Conservation (phyloP, 2,888 invertebrate genomes). For the Acronicta leporina region DNA sequence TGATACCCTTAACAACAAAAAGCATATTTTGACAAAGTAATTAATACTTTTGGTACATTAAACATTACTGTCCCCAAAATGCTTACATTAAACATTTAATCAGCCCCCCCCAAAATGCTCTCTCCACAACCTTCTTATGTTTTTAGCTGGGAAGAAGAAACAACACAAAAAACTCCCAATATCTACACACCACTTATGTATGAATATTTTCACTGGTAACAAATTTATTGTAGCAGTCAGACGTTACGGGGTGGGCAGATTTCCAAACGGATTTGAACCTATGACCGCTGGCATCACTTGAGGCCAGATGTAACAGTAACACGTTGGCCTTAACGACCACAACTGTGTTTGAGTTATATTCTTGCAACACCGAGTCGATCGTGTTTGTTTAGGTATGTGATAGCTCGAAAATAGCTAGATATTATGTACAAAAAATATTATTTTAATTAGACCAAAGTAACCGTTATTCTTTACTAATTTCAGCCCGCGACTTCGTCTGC, state of each 20-base stretch:
- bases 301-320: constrained; percentile 40
- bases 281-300: constrained; percentile 52
- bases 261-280: constrained; percentile 49
- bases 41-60: too few relatives aligned
- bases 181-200: neutral
- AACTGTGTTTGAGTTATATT: constrained; percentile 28
- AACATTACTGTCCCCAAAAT: neutral
- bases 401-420: neutral
- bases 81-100: too few relatives aligned
- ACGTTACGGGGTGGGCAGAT: constrained; percentile 38
- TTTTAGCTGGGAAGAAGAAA: too few relatives aligned
- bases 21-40: too few relatives aligned
- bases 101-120: too few relatives aligned
- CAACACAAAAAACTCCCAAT: too few relatives aligned
- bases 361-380: constrained; percentile 6
- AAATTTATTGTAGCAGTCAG: constrained; percentile 34
- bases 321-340: constrained; percentile 38
- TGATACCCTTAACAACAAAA: too few relatives aligned
- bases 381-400: neutral
- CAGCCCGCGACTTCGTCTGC: too few relatives aligned
- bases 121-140: too few relatives aligned
- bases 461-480: too few relatives aligned
- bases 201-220: constrained; percentile 15
- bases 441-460: too few relatives aligned
- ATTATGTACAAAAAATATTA: too few relatives aligned